Base-by-base conservation (phyloP, 2,797 vertebrate genomes). In the Gadopsis bispinosus region DNA sequence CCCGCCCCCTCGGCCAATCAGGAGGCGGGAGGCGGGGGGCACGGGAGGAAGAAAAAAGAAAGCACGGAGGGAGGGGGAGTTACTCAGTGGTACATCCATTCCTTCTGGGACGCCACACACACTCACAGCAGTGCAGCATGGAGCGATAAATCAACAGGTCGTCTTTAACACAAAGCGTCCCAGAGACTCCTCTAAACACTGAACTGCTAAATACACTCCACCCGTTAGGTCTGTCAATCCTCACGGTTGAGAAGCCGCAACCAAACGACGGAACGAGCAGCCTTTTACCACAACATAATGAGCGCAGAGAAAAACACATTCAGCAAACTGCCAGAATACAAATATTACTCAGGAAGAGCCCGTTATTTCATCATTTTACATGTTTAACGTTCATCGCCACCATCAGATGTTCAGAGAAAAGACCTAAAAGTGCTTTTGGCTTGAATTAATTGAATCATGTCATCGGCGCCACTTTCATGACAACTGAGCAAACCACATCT, bases 1-100 rank as follows among this genome's bases (percentile, higher is more conserved):
- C 78, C 71, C 64, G 41, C 71, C 87, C 87, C 81, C 83, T 87
- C 79, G 86, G 90, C 95, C 96, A 97, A 95, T 96, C 91, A 66
- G 37, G 81, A 84, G 17, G 3, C 4, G 86, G 86, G 22, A n/a
- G 20, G 7, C 1, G 31, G 82, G 1, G 8, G 63, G 87, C 88
- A 31, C 3, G 4, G 62, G 56, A 41, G 81, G 58, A 35, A 80
- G 78, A 80, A 75, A 80, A 45, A 62, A 43, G 69, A 48, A 43
- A 69, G 68, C 43, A 66, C n/a, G 51, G 65, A 76, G 31, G 75
- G 67, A 63, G 84, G 81, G 26, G 86, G 82, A 86, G 79, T 65
- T 61, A 59, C 59, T 63, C 51, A 1, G n/a, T 67, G 74, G 69
- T 80, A 74, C 62, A 81, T 75, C 31, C 9, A 71, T 61, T 69